Base-by-base conservation (phyloP, 53 echinoderm and acorn worm genomes). In the Antedon mediterranea region DNA sequence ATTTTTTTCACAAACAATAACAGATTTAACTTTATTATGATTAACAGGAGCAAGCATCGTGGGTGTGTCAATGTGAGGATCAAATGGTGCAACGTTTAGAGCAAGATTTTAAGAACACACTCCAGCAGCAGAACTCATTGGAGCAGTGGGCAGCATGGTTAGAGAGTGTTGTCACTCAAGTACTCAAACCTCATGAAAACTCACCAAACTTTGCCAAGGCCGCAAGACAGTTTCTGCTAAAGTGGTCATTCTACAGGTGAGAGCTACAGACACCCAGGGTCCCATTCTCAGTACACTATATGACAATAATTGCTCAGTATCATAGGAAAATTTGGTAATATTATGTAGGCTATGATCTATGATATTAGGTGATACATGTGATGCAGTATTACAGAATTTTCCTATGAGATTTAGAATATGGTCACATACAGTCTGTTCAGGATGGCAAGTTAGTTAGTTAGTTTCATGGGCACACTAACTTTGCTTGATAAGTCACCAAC, bases 161-260 rank as follows among this genome's bases (percentile, higher is more conserved):
- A 32, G 88, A 97, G 74, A 87, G 97, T 43, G 97, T 97, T 29
- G 97, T 97, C 33, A 89, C 76, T 28, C 89, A 97, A 80, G 88
- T 97, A 18, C 81, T 97, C 30, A 86, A 89, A 43, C 97, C 97
- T 27, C 97, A 97, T 43, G 97, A 97, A 82, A 85, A 87, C 84
- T 91, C 91, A 15, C 89, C 97, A 27, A 87, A 97, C 82, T 97
- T 97, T 85, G 91, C 97, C 78, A 97, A 97, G 84, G 97, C 97
- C 28, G 97, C 97, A 0, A 80, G 97, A 28, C 97, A 97, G 78
- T 97, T 97, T 34, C 79, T 97, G 44, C 92, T 97, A 77, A 97
- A 97, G 78, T 97, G 97, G 97, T 97, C 97, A 76, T 97, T 97
- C 83, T 97, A 97, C 79, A 97, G 92, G 97, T 97, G 80, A 81